Conservation (phyloP, 1,140 invertebrate species). For the Gonatopus flavifemur region DNA sequence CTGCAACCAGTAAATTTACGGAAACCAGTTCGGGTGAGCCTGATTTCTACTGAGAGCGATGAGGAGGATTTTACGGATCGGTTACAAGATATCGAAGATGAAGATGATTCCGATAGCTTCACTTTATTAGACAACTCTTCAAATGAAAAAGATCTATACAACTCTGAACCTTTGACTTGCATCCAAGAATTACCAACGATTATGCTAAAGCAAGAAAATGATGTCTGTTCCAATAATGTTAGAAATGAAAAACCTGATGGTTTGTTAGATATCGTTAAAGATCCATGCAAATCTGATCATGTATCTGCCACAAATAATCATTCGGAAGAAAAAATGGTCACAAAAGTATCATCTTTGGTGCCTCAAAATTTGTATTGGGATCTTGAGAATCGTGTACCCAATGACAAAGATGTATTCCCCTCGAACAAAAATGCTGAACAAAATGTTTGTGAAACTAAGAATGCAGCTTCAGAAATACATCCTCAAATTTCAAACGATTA, state of each 20-base stretch:
- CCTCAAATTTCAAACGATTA: too few species aligned
- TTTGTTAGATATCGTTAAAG: not conserved
- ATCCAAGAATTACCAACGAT: not conserved
- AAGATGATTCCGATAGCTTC: slow-evolving; percentile 30
- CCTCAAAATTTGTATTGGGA: too few species aligned
- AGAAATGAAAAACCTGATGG: not conserved
- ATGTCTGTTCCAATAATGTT: not conserved
- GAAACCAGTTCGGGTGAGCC: slow-evolving; percentile 37
- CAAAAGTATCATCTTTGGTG: too few species aligned
- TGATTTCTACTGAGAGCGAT: slow-evolving; percentile 29
- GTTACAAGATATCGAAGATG: slow-evolving; percentile 28
- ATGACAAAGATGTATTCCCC: too few species aligned
- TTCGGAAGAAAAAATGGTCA: too few species aligned
- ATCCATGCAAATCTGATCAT: too few species aligned
- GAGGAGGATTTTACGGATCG: slow-evolving; percentile 36
- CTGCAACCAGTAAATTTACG: slow-evolving; percentile 19
- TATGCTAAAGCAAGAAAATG: not conserved
- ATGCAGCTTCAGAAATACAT: too few species aligned
- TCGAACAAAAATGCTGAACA: too few species aligned
- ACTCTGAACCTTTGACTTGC: not conserved
- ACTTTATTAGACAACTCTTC: slow-evolving; percentile 11
- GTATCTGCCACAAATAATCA: too few species aligned
- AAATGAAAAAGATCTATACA: not conserved
- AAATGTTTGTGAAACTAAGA: too few species aligned
- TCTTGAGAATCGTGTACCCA: too few species aligned